Conservation (phyloP, 2,888 invertebrate species). For the Geophilus truncorum region DNA sequence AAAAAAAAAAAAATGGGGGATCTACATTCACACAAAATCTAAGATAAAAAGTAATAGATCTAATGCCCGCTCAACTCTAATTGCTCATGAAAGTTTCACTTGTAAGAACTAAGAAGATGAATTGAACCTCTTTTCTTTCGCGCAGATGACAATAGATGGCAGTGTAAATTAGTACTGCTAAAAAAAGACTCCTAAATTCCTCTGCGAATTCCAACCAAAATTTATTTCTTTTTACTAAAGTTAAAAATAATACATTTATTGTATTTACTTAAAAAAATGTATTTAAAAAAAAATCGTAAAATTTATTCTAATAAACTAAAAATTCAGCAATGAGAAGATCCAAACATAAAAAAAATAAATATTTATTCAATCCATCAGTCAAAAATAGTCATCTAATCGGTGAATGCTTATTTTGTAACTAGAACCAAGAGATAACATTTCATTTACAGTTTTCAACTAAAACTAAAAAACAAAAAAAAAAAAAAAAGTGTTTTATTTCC, state of each 20-base stretch:
- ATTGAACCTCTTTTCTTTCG: neutral
- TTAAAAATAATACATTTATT: neutral
- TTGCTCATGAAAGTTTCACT: neutral
- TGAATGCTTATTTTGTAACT: no score
- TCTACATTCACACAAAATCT: no score
- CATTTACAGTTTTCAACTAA: neutral
- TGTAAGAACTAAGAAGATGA: neutral
- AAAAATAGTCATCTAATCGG: no score
- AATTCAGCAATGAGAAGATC: no score
- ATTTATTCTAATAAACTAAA: no score
- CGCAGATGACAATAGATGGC: neutral
- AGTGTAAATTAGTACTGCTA: neutral
- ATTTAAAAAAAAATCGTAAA: no score
- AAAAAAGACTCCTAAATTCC: neutral
- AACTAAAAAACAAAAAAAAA: neutral
- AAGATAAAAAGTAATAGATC: no score
- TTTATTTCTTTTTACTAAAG: neutral
- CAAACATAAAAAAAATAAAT: no score
- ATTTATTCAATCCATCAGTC: no score
- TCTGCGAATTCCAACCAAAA: no score
- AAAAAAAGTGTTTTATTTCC: neutral
- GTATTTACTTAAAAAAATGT: no score
- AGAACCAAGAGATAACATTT: neutral
- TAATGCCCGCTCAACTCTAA: neutral
- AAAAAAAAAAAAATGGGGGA: no score